These are phyloP conservation scores for Gephyroberyx darwinii DNA, from an alignment of 2,797 vertebrate genomes.

Conservation along the genomic window DNA sequence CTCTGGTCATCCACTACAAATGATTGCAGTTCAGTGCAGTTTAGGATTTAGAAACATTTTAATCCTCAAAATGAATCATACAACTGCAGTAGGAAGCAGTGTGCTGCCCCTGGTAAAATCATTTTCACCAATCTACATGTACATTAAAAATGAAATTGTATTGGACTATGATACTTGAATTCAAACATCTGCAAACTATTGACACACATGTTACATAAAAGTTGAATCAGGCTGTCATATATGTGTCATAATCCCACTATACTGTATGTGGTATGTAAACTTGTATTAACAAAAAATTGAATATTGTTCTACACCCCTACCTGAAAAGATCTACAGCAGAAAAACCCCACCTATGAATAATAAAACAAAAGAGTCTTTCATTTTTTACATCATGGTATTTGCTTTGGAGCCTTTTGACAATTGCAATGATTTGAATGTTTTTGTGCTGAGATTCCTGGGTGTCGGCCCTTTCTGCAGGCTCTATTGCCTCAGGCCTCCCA, in stretches of 20 bases:
- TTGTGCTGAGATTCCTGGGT: conserved; percentile 46
- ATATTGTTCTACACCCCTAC: not conserved
- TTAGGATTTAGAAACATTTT: not conserved
- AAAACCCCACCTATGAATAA: conserved; percentile 41
- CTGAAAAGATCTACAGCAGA: conserved; percentile 9
- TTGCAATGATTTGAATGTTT: conserved; percentile 38
- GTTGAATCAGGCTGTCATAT: conserved; percentile 16
- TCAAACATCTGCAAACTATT: conserved; percentile 18
- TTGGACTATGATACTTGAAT: conserved; percentile 8
- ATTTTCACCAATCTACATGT: conserved; percentile 7
- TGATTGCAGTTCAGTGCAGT: no score
- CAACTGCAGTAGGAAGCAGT: not conserved
- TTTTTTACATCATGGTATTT: conserved; percentile 40
- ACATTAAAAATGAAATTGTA: conserved; percentile 34
- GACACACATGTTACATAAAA: conserved; percentile 10
- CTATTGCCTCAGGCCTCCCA: conserved; percentile 38
- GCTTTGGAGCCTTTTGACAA: conserved; percentile 34
- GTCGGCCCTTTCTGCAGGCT: conserved; percentile 49
- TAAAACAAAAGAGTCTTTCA: conserved; percentile 34
- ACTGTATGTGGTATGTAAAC: not conserved
- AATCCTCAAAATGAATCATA: not conserved
- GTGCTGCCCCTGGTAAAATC: not conserved
- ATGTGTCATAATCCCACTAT: conserved; percentile 12
- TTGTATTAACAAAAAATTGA: not conserved
- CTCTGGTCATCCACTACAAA: not conserved